phyloP scores from a whole-genome alignment of 2,888 invertebrate species.

The Hydriomena furcata region DNA sequence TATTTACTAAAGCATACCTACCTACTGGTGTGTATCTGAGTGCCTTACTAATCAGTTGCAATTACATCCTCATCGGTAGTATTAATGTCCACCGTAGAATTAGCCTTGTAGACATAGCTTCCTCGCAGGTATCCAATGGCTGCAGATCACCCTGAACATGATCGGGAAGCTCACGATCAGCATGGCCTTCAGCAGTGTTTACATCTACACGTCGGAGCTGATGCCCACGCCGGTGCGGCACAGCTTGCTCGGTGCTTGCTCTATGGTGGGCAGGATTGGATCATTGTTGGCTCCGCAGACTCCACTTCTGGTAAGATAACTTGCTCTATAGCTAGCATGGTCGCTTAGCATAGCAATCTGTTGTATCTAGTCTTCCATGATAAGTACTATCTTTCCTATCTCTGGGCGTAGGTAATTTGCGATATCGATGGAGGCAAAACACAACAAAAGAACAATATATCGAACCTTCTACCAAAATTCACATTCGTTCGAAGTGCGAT shows the following conservation, averaged over 20 bases:
- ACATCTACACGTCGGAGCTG: constrained; percentile 86
- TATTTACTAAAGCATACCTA: too few species aligned
- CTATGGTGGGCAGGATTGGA: constrained; percentile 86
- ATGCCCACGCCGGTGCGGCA: constrained; percentile 86
- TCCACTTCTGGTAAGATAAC: constrained; percentile 82
- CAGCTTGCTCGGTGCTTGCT: constrained; percentile 85
- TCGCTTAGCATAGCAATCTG: too few species aligned
- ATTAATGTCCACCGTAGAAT: constrained; percentile 1
- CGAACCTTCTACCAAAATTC: too few species aligned
- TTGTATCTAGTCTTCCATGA: too few species aligned
- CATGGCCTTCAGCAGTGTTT: constrained; percentile 75
- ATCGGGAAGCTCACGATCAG: constrained; percentile 74
- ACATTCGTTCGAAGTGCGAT: too few species aligned
- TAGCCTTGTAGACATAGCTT: constrained; percentile 24
- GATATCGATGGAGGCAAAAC: too few species aligned
- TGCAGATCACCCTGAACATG: constrained; percentile 78
- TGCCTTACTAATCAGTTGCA: too few species aligned
- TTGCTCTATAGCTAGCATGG: too few species aligned
- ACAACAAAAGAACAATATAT: too few species aligned
- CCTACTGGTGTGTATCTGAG: too few species aligned
- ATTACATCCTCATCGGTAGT: background rate
- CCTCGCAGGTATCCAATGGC: constrained; percentile 64
- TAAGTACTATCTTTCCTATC: too few species aligned
- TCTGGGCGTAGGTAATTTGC: too few species aligned
- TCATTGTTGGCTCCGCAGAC: constrained; percentile 87